Evolutionary conservation across 2,888 invertebrate genomes (phyloP), one percentile per base, ranked within the genome.

Genomic region (Gymnoscelis rufifasciata): DNA sequence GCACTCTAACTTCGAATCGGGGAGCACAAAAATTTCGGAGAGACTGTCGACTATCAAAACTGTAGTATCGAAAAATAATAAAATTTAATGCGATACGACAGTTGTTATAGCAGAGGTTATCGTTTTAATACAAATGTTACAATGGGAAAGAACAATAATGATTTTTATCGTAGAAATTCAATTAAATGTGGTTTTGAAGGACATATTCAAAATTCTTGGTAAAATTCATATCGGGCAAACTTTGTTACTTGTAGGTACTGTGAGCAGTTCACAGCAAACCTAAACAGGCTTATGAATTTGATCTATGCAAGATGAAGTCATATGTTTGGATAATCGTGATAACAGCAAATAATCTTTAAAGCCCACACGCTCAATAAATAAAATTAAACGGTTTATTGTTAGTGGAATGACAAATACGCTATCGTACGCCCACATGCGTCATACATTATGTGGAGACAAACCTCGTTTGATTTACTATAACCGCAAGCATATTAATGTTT

Each of bases 381-480:
- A 75, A 69, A 75, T 74, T 77, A 78, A 82, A 77, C 74, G 71
- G 70, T 76, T 77, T 75, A 82, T 83, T 83, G 83, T 84, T 83
- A 79, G 74, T 66, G 54, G 68, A 70, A 79, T 80, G 83, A 84
- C 81, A 83, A 83, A 83, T 78, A 79, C 69, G 70, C 66, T 71
- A 74, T 73, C 70, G 67, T 67, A 68, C 83, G 71, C 82, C 83
- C 77, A 79, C 82, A 39, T 47, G 45, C 58, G 56, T 59, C 59
- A 53, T 57, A 62, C 57, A 55, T 58, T 60, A 62, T 57, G 52
- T 39, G 36, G 68, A 77, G 49, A 49, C 49, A 49, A 68, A 71
- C 64, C 68, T 62, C 60, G 61, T 64, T 68, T 69, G 71, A 69
- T 71, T 66, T 69, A 69, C 71, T 73, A 74, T 72, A 66, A 63